Evolutionary conservation across 2,113 vertebrate species (phyloP), one percentile per base, ranked within the genome.

Genomic region (Chlamydotis undulata): DNA sequence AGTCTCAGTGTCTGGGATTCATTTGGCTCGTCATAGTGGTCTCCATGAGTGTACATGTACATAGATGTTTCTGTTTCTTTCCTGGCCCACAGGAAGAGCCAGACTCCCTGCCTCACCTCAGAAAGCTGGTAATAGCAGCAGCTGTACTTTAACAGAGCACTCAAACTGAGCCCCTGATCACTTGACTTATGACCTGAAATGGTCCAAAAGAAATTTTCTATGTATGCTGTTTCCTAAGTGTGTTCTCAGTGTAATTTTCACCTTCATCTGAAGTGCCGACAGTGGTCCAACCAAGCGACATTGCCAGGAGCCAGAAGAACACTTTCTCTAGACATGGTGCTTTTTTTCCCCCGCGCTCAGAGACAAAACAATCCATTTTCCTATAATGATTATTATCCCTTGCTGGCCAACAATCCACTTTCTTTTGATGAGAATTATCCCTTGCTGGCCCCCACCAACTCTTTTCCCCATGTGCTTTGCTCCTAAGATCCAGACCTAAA

Each of bases 11-110:
- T 61, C 79, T 86, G 55, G 25, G 52, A 80, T 77, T 59, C 63
- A 47, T 74, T 74, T 70, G 71, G 18, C 19, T 89, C 0, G 0
- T 74, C 45, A 41, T 1, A 55, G 63, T 35, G 31, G 18, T 88
- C 55, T 59, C 63, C 12, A 14, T 37, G 45, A 70, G 35, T 90
- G 22, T 61, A 49, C 2, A 2, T 41, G 47, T 73, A 90, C 28
- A 37, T 6, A 55, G 59, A 82, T n/a, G 14, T 77, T 92, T 83
- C 55, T 86, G 47, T 67, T 93, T 89, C 79, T 81, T 94, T 86
- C 6, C 25, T 92, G 76, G 47, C 29, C 61, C 56, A 39, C 17
- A 41, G 89, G 64, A 94, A 71, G 43, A 87, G 29, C 19, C 47
- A 47, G 37, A 56, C 59, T 87, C 33, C 26, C n/a, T 83, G 19